Percentiles rank a stretch among this genome's conserved stretches.
phyloP scores from a whole-genome alignment of 2,888 invertebrate genomes.

The Chironomus riparius region DNA sequence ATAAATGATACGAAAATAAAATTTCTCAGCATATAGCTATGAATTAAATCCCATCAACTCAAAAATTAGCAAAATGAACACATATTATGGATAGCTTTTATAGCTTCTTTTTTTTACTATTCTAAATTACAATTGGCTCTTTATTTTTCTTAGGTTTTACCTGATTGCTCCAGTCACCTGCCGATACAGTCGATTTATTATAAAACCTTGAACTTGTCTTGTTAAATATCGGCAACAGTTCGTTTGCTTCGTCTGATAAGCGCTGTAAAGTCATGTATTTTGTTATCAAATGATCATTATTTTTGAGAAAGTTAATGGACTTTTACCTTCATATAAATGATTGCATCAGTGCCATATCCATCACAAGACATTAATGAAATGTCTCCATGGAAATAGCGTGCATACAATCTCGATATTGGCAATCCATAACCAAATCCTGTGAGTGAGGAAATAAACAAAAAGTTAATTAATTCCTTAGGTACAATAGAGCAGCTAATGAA shows the following conservation, averaged over 20 bases:
- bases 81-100: background rate
- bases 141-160: conserved; percentile 43
- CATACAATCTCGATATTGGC: conserved; percentile 92
- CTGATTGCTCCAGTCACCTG: conserved; percentile 80
- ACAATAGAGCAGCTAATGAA: background rate
- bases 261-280: conserved; percentile 51
- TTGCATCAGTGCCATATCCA: conserved; percentile 94
- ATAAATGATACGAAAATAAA: background rate
- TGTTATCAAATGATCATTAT: background rate
- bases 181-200: conserved; percentile 47
- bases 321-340: conserved; percentile 87
- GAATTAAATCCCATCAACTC: background rate
- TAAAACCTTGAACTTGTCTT: conserved; percentile 90
- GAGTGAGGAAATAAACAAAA: conserved; percentile 28
- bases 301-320: background rate
- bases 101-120: background rate
- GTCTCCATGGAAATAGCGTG: conserved; percentile 97
- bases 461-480: background rate
- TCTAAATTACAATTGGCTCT: conserved; percentile 34
- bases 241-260: conserved; percentile 92
- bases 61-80: background rate
- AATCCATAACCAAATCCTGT: conserved; percentile 89
- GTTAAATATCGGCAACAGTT: conserved; percentile 93
- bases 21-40: background rate
- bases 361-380: conserved; percentile 87